Conservation (phyloP, 2,797 vertebrate genomes). For the Alcedo quadribrachys region DNA sequence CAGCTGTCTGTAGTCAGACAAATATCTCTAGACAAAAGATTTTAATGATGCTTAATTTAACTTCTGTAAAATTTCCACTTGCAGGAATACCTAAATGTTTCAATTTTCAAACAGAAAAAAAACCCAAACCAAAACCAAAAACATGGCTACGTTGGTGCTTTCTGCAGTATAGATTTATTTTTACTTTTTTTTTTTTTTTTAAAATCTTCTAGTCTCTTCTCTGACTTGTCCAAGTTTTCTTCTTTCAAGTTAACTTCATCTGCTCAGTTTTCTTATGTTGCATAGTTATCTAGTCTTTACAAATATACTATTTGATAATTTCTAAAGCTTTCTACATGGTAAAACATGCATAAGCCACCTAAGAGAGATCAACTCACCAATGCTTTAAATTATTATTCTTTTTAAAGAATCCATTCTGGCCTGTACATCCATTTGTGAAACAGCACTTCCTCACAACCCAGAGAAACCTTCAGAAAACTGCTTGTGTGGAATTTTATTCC, state of each 20-base stretch:
- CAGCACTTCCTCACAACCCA: not conserved
- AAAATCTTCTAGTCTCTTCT: not conserved
- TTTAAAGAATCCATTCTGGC: not conserved
- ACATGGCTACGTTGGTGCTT: not conserved
- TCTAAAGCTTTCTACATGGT: not conserved
- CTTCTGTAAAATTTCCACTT: not conserved
- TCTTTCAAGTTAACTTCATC: not conserved
- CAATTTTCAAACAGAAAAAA: not conserved
- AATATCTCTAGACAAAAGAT: not conserved
- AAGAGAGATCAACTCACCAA: not conserved
- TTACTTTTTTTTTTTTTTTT: not conserved
- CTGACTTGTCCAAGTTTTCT: not conserved
- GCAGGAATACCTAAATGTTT: not conserved
- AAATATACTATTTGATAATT: not conserved
- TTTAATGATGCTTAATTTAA: not conserved
- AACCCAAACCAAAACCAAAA: not conserved
- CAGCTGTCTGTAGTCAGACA: not conserved
- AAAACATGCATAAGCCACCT: not conserved
- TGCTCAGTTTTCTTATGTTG: not conserved
- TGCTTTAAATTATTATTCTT: not conserved
- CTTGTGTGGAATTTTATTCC: fast-evolving
- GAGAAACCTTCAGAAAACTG: not conserved
- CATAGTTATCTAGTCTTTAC: not conserved
- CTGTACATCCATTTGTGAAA: not conserved
- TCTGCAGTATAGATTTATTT: not conserved